phyloP scores from a whole-genome alignment of 2,888 invertebrate species.

The Sminthurides aquaticus region DNA sequence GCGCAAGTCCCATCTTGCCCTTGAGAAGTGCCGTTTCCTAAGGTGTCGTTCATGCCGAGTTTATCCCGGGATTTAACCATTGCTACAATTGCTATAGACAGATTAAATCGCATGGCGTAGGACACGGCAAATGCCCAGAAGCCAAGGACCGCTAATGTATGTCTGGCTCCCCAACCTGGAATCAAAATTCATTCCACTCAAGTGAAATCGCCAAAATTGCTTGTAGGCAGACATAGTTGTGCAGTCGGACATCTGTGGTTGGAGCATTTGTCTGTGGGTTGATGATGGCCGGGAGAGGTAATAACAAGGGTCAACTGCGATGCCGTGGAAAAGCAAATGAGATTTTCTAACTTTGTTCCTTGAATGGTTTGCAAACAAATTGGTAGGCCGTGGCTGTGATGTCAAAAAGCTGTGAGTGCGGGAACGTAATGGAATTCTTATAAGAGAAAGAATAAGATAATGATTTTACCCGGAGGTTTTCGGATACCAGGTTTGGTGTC shows the following conservation, averaged over 20 bases:
- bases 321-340: neutral
- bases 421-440: neutral
- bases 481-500: neutral
- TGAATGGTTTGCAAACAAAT: no score
- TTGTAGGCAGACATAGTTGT: no score
- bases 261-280: neutral
- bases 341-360: neutral
- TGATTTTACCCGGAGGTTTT: neutral
- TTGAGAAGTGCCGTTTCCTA: neutral
- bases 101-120: conserved; percentile 41
- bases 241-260: no score
- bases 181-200: no score
- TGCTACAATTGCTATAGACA: conserved; percentile 33
- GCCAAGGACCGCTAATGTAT: conserved; percentile 36
- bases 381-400: no score
- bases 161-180: conserved; percentile 39
- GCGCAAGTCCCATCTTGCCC: neutral
- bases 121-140: conserved; percentile 39
- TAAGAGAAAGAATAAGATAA: neutral
- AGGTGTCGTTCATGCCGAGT: neutral
- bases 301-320: neutral
- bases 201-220: no score
- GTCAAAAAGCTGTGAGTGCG: no score
- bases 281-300: no score
- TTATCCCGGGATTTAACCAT: conserved; percentile 7